These are phyloP conservation scores for Laticauda laticaudata DNA, from an alignment of 2,113 vertebrate species.

Conservation along the genomic window DNA sequence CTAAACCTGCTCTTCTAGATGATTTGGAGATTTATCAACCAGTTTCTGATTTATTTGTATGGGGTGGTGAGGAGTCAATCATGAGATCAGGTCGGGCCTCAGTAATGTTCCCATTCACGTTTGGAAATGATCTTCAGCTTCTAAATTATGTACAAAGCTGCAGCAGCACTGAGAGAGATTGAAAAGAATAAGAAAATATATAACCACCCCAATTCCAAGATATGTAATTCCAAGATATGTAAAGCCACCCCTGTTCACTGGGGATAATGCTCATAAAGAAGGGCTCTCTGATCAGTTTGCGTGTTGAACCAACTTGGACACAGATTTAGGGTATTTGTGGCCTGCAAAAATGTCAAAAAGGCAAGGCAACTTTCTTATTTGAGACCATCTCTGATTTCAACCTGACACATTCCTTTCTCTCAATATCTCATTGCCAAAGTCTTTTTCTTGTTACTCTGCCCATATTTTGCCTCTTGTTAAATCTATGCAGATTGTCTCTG, in stretches of 20 bases:
- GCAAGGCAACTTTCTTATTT: not conserved
- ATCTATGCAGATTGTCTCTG: not conserved
- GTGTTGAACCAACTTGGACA: not conserved
- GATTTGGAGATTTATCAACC: not conserved
- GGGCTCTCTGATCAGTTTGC: not conserved
- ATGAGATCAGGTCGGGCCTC: not conserved
- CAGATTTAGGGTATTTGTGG: not conserved
- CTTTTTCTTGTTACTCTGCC: not conserved
- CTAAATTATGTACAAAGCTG: not conserved
- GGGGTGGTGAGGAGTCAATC: not conserved
- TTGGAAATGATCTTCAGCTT: not conserved
- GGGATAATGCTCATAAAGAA: not conserved
- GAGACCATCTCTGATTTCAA: not conserved
- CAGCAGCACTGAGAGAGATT: not conserved
- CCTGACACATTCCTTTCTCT: not conserved
- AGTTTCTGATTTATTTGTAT: not conserved
- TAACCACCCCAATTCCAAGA: not conserved
- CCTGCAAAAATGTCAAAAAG: not conserved
- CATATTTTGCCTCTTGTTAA: not conserved
- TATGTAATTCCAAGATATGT: not conserved
- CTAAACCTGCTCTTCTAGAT: not conserved
- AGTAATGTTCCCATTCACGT: not conserved
- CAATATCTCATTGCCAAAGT: no score
- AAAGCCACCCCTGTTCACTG: not conserved
- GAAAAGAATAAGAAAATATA: not conserved